Conservation (phyloP, 2,797 vertebrate genomes). For the Aviceda cuculoides region DNA sequence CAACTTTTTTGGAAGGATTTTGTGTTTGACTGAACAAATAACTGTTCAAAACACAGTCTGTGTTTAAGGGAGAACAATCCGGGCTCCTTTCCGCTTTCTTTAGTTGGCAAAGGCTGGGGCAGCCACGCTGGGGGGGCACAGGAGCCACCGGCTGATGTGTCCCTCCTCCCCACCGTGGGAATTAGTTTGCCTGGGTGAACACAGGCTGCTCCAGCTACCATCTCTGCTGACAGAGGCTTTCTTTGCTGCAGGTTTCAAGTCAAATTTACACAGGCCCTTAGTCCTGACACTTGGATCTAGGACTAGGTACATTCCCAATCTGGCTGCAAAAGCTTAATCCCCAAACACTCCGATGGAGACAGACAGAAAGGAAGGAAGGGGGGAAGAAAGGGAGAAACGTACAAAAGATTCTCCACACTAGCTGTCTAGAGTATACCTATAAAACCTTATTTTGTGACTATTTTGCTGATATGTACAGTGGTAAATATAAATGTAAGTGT, state of each 20-base stretch:
- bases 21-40: background rate
- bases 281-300: background rate
- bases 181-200: background rate
- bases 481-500: background rate
- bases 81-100: background rate
- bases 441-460: background rate
- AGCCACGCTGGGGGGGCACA: rapidly evolving
- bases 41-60: background rate
- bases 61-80: background rate
- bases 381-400: background rate
- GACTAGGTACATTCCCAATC: background rate
- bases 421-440: background rate
- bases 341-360: background rate
- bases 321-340: background rate
- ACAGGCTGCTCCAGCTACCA: background rate
- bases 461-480: background rate
- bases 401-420: background rate
- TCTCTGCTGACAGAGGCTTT: background rate
- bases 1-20: background rate
- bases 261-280: background rate
- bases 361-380: background rate
- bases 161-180: rapidly evolving
- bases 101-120: background rate
- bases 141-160: background rate
- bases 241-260: background rate